Evolutionary conservation across 2,113 vertebrate genomes (phyloP).

Genomic region (Hepsetus odoe): DNA sequence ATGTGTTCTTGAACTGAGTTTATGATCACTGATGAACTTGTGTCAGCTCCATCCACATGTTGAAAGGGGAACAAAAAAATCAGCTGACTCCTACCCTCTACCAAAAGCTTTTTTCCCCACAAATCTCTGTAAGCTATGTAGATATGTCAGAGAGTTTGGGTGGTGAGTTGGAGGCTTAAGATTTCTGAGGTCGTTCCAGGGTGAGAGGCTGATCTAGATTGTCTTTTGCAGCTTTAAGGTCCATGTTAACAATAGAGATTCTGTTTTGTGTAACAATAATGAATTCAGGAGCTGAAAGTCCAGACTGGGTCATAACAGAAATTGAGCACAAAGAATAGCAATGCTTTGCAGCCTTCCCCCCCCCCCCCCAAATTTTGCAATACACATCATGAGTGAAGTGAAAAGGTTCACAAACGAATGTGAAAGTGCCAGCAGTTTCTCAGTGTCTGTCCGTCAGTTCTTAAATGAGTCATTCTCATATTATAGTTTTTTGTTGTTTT

Average conservation of each 20-base stretch:
- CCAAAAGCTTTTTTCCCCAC: not conserved
- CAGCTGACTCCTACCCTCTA: not conserved
- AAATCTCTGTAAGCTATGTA: not conserved
- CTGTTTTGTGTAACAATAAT: slow-evolving; percentile 48
- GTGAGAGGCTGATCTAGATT: slow-evolving; percentile 43
- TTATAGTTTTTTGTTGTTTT: too few relatives aligned
- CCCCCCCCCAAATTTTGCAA: too few relatives aligned
- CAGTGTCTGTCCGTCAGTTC: too few relatives aligned
- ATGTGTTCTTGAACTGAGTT: too few relatives aligned
- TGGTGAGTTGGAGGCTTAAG: slow-evolving; percentile 30
- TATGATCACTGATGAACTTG: not conserved
- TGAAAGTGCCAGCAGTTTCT: too few relatives aligned
- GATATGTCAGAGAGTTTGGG: slow-evolving; percentile 9
- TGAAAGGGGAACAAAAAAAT: not conserved
- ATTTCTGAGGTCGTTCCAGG: slow-evolving; percentile 26
- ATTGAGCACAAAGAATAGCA: slow-evolving; percentile 22
- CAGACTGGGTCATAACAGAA: slow-evolving; percentile 2
- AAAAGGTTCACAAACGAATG: too few relatives aligned
- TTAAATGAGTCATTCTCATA: too few relatives aligned
- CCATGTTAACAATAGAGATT: slow-evolving; percentile 43
- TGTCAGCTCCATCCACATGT: not conserved
- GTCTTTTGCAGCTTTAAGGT: slow-evolving; percentile 20
- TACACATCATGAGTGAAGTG: too few relatives aligned
- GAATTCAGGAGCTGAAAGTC: slow-evolving; percentile 32
- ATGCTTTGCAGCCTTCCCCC: not conserved